phyloP scores from a whole-genome alignment of 2,888 invertebrate genomes.

The Watsonalla binaria region DNA sequence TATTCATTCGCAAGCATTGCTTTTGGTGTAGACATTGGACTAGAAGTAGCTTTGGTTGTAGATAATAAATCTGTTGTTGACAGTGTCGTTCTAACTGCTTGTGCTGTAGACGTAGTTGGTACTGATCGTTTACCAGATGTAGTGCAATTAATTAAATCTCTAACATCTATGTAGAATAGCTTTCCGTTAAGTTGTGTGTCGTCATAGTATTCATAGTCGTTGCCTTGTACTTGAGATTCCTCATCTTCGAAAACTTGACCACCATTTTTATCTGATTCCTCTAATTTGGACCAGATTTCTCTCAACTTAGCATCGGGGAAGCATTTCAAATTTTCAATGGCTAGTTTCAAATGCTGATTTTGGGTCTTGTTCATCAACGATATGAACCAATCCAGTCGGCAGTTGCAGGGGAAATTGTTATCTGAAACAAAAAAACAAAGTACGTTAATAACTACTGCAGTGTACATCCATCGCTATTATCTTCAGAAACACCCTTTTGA shows the following conservation, averaged over 20 bases:
- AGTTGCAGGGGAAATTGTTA: conserved; percentile 61
- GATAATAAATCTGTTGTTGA: conserved; percentile 6
- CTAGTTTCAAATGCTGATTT: conserved; percentile 43
- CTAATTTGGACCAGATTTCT: conserved; percentile 47
- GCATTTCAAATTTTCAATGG: conserved; percentile 64
- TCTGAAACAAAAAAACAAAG: conserved; percentile 42
- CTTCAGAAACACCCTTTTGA: no score
- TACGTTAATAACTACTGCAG: background rate
- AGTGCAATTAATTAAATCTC: conserved; percentile 54
- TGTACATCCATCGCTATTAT: background rate
- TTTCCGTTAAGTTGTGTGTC: conserved; percentile 64
- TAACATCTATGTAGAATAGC: conserved; percentile 60
- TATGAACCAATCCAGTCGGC: conserved; percentile 62
- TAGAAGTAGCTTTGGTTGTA: conserved; percentile 18
- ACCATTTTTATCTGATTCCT: conserved; percentile 38
- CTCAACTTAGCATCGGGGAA: conserved; percentile 42
- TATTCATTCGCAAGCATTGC: conserved; percentile 1
- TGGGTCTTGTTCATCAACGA: conserved; percentile 54
- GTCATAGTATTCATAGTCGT: conserved; percentile 67
- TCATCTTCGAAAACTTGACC: conserved; percentile 36
- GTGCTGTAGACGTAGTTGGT: conserved; percentile 3
- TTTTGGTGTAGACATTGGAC: conserved; percentile 8
- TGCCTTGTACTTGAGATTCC: conserved; percentile 26
- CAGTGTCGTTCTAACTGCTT: conserved; percentile 9
- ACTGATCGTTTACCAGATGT: conserved; percentile 1